Conservation (phyloP, 2,888 invertebrate genomes). For the Glyphotaelius pellucidus region DNA sequence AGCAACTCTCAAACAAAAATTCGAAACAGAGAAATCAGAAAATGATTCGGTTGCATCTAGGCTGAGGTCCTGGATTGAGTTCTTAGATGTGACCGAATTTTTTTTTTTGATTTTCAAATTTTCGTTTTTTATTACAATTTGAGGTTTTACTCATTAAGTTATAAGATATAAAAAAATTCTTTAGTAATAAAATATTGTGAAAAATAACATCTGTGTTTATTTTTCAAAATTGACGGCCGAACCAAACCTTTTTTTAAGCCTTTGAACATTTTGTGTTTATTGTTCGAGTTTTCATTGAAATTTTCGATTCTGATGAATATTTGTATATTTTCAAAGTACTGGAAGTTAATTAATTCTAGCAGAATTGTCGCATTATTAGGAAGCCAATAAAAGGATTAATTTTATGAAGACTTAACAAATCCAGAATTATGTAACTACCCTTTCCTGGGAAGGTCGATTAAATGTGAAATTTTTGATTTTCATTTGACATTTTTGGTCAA, state of each 20-base stretch:
- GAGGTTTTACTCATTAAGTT: no score
- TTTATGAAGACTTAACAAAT: neutral
- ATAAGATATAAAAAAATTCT: no score
- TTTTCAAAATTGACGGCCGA: neutral
- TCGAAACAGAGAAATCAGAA: no score
- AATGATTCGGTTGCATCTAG: no score
- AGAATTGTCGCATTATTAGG: neutral
- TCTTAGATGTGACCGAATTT: no score
- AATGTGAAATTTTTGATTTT: neutral
- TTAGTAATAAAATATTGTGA: neutral
- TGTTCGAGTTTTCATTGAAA: neutral
- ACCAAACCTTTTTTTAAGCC: neutral
- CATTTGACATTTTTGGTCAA: neutral
- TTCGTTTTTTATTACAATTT: no score
- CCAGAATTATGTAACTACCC: neutral
- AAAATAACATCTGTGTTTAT: neutral
- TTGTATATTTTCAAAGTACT: neutral
- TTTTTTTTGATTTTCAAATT: no score
- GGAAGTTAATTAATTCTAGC: neutral
- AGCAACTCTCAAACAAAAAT: no score
- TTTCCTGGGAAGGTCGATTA: neutral
- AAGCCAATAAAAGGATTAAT: neutral
- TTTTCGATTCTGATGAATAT: neutral
- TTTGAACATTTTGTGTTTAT: neutral
- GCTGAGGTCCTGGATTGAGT: no score